A percentile compares a stretch with the other conserved stretches of the same genome.
phyloP scores from a whole-genome alignment of 2,888 invertebrate species.

The Cephus pygmeus region DNA sequence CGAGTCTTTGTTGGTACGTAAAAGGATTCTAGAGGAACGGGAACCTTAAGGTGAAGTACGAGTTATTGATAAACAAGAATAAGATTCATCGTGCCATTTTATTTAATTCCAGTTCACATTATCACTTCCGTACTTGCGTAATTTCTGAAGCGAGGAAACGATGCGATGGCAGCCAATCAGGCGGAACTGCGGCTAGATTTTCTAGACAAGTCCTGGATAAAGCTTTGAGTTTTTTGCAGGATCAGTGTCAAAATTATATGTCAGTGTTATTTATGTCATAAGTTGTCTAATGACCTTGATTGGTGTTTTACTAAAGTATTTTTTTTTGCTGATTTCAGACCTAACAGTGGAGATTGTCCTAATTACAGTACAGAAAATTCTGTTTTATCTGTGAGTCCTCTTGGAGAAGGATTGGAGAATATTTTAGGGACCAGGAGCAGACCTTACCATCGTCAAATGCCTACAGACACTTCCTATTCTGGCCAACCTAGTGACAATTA shows the following conservation, averaged over 20 bases:
- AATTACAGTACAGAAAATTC: constrained; percentile 37
- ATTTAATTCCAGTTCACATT: constrained; percentile 68
- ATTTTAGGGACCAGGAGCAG: constrained; percentile 35
- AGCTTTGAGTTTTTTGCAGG: constrained; percentile 71
- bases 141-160: constrained; percentile 67
- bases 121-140: constrained; percentile 72
- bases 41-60: background rate
- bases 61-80: background rate
- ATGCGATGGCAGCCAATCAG: constrained; percentile 67
- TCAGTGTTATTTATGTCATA: constrained; percentile 55
- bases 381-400: constrained; percentile 41
- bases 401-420: constrained; percentile 32
- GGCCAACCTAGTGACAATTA: constrained; percentile 46
- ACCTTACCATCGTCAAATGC: constrained; percentile 36
- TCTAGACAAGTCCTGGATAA: constrained; percentile 71
- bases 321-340: constrained; percentile 58
- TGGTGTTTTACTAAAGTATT: background rate
- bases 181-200: constrained; percentile 69
- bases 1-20: constrained; percentile 71
- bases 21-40: background rate
- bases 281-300: background rate
- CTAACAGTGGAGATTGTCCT: constrained; percentile 68
- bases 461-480: constrained; percentile 38
- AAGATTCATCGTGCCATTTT: background rate
- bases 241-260: constrained; percentile 72